Conservation (phyloP, 2,888 invertebrate species). For the Zaprionus lineosus region DNA sequence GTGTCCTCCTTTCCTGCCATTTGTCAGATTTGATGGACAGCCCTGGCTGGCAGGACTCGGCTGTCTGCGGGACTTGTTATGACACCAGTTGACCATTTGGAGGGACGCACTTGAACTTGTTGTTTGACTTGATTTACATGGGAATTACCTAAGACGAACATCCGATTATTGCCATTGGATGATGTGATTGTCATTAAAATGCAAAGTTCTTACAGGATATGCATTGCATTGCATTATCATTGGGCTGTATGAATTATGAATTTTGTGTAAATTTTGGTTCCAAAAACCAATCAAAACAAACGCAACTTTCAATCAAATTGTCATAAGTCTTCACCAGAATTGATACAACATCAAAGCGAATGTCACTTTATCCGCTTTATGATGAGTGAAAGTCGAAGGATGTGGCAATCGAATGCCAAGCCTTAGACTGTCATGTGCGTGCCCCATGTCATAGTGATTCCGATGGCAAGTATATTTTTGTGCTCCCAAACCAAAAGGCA, state of each 20-base stretch:
- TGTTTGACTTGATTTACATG: conserved; percentile 57
- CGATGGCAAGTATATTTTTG: conserved; percentile 17
- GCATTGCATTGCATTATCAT: conserved; percentile 34
- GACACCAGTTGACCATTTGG: conserved; percentile 30
- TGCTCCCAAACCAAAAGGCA: conserved; percentile 55
- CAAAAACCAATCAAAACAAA: conserved; percentile 13
- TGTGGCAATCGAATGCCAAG: conserved; percentile 11
- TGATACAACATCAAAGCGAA: conserved; percentile 29
- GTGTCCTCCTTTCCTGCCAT: conserved; percentile 1
- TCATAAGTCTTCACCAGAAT: too few species aligned
- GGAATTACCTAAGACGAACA: conserved; percentile 54
- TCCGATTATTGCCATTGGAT: conserved; percentile 27
- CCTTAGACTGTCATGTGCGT: too few species aligned
- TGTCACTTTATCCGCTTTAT: conserved; percentile 41
- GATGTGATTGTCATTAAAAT: conserved; percentile 70
- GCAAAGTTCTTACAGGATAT: conserved; percentile 68
- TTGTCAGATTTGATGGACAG: not conserved
- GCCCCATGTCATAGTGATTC: conserved; percentile 35
- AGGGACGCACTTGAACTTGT: conserved; percentile 17
- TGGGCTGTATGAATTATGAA: conserved; percentile 29
- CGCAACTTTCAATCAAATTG: conserved; percentile 29
- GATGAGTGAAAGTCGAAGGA: conserved; percentile 32
- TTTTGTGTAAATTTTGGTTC: conserved; percentile 12
- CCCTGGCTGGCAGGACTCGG: not conserved
- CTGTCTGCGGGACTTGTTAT: conserved; percentile 25